Conservation (phyloP, 1,140 invertebrate species). For the Drosophila pseudoananassae region DNA sequence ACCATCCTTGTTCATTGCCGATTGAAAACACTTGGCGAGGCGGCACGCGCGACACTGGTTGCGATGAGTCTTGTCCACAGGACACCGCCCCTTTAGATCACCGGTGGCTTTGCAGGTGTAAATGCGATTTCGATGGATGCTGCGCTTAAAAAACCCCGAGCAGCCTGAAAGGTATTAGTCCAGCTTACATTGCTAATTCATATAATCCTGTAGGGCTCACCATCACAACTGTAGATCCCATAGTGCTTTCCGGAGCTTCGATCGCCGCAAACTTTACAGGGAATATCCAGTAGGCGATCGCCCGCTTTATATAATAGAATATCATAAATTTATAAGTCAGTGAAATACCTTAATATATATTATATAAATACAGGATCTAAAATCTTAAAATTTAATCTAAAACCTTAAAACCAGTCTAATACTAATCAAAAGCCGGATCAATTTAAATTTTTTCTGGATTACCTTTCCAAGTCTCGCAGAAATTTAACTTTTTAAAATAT, state of each 20-base stretch:
- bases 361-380: too few species aligned
- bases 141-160: slow-evolving; percentile 98
- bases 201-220: slow-evolving; percentile 86
- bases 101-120: slow-evolving; percentile 98
- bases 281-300: slow-evolving; percentile 96
- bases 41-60: slow-evolving; percentile 99
- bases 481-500: too few species aligned
- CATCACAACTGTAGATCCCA: slow-evolving; percentile 98
- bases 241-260: slow-evolving; percentile 98
- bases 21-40: slow-evolving; percentile 98
- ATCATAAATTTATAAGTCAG: too few species aligned
- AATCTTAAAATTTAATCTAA: too few species aligned
- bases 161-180: slow-evolving; percentile 79
- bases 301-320: slow-evolving; percentile 85
- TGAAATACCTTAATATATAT: too few species aligned
- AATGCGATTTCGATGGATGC: slow-evolving; percentile 96
- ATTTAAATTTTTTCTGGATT: too few species aligned
- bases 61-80: slow-evolving; percentile 97
- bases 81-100: slow-evolving; percentile 95
- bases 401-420: too few species aligned
- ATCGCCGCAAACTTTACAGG: slow-evolving; percentile 98
- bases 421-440: too few species aligned
- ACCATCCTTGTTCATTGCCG: slow-evolving; percentile 99
- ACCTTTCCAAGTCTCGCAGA: too few species aligned
- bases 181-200: not conserved